phyloP scores from a whole-genome alignment of 2,888 invertebrate species.

The Cataglyphis altisquamis region DNA sequence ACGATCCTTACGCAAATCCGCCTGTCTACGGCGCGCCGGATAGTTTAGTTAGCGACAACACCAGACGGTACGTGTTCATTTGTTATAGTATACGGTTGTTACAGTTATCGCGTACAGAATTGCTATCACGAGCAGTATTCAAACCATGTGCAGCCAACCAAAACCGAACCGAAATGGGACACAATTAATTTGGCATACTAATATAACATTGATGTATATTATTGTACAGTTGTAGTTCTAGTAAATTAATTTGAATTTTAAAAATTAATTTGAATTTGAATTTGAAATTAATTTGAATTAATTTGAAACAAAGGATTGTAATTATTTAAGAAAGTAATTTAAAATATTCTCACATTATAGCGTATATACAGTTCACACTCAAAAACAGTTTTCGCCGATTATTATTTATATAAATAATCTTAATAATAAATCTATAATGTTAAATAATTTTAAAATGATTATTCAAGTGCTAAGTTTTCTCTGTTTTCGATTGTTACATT shows the following conservation, averaged over 20 bases:
- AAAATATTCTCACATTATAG: neutral
- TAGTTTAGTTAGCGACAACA: constrained; percentile 91
- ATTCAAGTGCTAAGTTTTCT: neutral
- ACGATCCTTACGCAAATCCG: constrained; percentile 98
- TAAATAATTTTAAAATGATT: neutral
- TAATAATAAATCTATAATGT: too few species aligned
- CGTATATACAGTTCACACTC: too few species aligned
- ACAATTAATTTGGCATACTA: constrained; percentile 7
- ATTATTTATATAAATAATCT: neutral
- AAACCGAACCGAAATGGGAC: neutral
- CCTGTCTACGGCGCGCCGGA: constrained; percentile 97
- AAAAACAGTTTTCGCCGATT: neutral
- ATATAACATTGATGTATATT: neutral
- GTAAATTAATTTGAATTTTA: neutral
- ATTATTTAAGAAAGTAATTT: neutral
- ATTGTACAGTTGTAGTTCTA: neutral
- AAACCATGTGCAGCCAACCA: neutral
- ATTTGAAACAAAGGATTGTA: neutral
- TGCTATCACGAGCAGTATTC: constrained; percentile 3
- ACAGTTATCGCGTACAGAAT: constrained; percentile 35
- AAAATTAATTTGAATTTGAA: neutral
- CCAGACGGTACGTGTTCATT: constrained; percentile 83
- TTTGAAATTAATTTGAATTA: neutral
- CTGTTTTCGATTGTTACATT: neutral
- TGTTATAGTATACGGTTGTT: constrained; percentile 14